Evolutionary conservation across 1,140 invertebrate genomes (phyloP), one percentile per base, ranked within the genome.

Genomic region (Delia radicum): DNA sequence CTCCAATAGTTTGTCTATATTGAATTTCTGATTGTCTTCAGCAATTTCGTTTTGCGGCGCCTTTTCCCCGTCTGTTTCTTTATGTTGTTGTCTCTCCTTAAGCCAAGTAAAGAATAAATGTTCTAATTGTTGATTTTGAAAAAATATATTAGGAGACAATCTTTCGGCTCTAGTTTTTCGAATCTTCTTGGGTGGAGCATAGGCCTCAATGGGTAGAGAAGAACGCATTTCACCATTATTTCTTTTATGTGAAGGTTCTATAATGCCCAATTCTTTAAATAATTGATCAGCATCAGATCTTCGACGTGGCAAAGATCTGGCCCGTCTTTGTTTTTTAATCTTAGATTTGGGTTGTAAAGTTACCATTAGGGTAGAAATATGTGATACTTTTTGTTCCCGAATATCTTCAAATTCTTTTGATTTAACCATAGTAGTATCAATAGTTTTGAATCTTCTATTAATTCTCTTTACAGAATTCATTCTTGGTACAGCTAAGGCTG

Each of bases 181-280:
- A 24, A 85, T 85, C 62, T 85, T 85, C 71, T 83, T 85, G 13
- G 83, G 83, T 24, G 83, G 83, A 3, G 81, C 82, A 79, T 82
- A 85, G 3, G 81, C 77, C 31, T 85, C 83, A 2, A 79, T 82
- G 21, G 82, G 79, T 48, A 82, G 15, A 0, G 63, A 26, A 6
- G 75, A 42, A 8, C 83, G 80, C 69, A 85, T 85, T 15, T 78
- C 74, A n/a, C 79, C 67, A n/a, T 80, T 76, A 28, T 80, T 79
- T 15, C 83, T 78, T 26, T 85, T 85, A 21, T 79, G 78, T 8
- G 74, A 71, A 13, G 62, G 62, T 18, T 80, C 78, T 0, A 75
- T 37, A 3, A 67, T 12, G 12, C 28, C 21, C 61, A 75, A 33
- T 18, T 63, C 37, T 21, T 73, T 65, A 37, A 71, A 12, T 46